A percentile compares a stretch with the other conserved stretches of the same genome.
These are phyloP conservation scores for Syritta pipiens DNA, from an alignment of 2,888 invertebrate genomes.

Conservation along the genomic window DNA sequence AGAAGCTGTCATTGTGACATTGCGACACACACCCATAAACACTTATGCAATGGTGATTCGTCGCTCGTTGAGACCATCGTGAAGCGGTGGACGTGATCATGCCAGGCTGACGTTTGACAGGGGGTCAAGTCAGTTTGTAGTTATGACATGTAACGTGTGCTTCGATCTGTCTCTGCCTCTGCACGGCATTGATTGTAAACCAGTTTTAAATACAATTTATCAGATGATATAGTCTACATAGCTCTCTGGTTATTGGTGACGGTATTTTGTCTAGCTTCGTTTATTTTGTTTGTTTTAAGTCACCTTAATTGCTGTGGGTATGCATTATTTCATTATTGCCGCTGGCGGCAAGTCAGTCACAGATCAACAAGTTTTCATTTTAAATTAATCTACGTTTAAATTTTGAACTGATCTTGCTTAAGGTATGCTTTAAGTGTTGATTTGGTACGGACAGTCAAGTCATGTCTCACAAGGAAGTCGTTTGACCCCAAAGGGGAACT, in stretches of 20 bases:
- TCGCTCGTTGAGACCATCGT: slow-evolving; percentile 3
- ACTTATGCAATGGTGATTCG: slow-evolving; percentile 51
- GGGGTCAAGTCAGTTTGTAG: slow-evolving; percentile 26
- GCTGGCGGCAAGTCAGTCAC: background rate
- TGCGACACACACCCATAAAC: slow-evolving; percentile 53
- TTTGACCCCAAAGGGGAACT: slow-evolving; percentile 8
- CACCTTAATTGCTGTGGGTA: slow-evolving; percentile 19
- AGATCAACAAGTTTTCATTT: slow-evolving; percentile 13
- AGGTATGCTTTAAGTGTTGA: background rate
- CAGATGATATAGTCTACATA: slow-evolving; percentile 38
- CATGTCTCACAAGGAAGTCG: slow-evolving; percentile 9
- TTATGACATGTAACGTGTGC: slow-evolving; percentile 46
- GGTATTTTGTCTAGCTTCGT: background rate
- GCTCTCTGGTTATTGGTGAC: slow-evolving; percentile 20
- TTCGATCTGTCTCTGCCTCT: slow-evolving; percentile 33
- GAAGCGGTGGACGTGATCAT: slow-evolving; percentile 35
- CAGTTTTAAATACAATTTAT: slow-evolving; percentile 36
- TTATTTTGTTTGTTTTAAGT: background rate
- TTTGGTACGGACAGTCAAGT: background rate
- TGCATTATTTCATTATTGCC: slow-evolving; percentile 21
- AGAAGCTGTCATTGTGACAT: slow-evolving; percentile 65
- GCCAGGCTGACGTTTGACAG: slow-evolving; percentile 19
- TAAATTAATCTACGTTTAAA: background rate
- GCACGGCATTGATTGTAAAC: slow-evolving; percentile 43
- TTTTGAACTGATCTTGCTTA: background rate